Evolutionary conservation across 2,113 vertebrate genomes (phyloP).

Genomic region (Gallinago undulata): DNA sequence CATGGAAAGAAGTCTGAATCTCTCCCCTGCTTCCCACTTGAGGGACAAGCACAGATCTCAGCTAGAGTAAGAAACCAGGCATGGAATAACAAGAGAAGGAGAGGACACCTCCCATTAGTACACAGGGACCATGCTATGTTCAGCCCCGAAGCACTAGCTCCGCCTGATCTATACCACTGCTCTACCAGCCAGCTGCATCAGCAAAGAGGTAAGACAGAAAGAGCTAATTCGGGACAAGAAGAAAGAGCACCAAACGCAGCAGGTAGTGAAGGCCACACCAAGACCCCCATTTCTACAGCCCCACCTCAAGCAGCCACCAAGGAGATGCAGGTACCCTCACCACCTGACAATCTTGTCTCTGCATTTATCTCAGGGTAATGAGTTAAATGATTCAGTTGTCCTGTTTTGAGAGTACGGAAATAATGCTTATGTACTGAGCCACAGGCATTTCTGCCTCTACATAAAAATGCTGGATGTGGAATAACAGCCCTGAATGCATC

Average conservation of each 20-base stretch:
- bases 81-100: neutral
- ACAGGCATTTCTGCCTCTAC: neutral
- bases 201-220: neutral
- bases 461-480: neutral
- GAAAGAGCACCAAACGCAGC: neutral
- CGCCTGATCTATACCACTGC: neutral
- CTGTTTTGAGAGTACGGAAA: neutral
- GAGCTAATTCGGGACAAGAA: neutral
- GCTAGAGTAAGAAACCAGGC: neutral
- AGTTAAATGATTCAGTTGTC: neutral
- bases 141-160: neutral
- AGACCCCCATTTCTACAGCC: neutral
- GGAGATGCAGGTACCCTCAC: neutral
- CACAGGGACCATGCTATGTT: neutral
- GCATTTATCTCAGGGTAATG: neutral
- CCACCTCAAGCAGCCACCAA: neutral
- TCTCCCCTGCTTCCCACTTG: neutral
- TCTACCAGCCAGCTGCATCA: neutral
- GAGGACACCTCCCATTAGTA: neutral
- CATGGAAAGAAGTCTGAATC: neutral
- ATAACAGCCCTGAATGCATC: fast-evolving
- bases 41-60: neutral
- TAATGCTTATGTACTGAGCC: fast-evolving
- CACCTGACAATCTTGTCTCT: neutral
- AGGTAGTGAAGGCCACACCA: neutral